Base-by-base conservation (phyloP, 1,140 invertebrate species). In the Caenorhabditis inopinata region DNA sequence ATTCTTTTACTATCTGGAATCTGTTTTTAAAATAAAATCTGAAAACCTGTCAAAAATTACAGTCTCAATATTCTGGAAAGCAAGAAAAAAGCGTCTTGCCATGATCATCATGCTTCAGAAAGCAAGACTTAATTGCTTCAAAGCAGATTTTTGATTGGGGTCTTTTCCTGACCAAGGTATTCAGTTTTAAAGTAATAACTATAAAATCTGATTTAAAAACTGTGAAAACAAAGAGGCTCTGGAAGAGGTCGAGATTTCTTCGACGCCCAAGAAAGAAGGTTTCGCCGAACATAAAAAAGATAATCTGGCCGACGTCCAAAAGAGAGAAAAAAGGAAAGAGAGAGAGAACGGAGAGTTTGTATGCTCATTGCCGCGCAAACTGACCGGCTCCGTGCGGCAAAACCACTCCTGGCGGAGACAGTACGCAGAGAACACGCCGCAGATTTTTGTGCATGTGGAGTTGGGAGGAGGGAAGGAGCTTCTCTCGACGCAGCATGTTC, bases 331-430 rank as follows among this genome's bases (percentile, higher is more conserved):
- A 1, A 12, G 5, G 25, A 21, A 14, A 29, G 29, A n/a, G 12
- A 11, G 58, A 11, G 58, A 29, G 38, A n/a, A n/a, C 4, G 5
- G 58, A 11, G 58, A 29, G 38, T 68, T 68, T 68, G 58, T 68
- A 68, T 68, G 58, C 58, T 38, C 32, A 58, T 58, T 29, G 51
- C 12, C 0, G 4, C 18, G 38, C 58, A 68, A 68, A 68, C 58
- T 68, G 58, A 68, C 58, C 58, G 58, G 58, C 58, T 68, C 58
- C 58, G 58, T 25, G 58, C 58, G 58, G 58, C 58, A 68, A 32
- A 68, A 68, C 58, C 58, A 68, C 58, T 68, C 58, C 1, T 29
- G 5, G 38, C 38, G 14, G 51, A 68, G 58, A 68, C 58, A 68
- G 58, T 68, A 68, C 32, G 51, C 21, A 5, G 21, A 23, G 5